Evolutionary conservation across 2,888 invertebrate species (phyloP), one percentile per base, ranked within the genome.

Genomic region (Plagodis dolabraria): DNA sequence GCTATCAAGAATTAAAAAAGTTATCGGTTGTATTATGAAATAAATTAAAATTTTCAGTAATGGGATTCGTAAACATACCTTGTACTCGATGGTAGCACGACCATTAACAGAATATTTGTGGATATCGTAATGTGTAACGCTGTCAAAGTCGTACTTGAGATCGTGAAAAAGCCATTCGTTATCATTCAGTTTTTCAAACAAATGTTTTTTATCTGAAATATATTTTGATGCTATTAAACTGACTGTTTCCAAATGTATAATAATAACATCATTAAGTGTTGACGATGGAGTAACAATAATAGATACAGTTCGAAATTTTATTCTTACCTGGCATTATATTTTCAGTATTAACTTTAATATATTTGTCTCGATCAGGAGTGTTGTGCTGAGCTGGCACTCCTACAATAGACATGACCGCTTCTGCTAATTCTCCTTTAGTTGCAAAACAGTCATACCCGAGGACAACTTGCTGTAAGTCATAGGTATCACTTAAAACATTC

Each of bases 361-460:
- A 80, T 0, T 74, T 0, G 40, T 88, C 77, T 2, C 91, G 77
- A 49, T 89, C 54, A 0, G 91, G 91, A 0, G 87, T 64, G 40
- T 84, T 90, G 50, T 91, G 91, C 46, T 87, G 86, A 0, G 88
- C 76, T n/a, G 89, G 87, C 1, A 91, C 78, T 7, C 91, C 91
- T 4, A 71, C 83, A 40, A 91, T 70, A 0, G 85, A 68, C 10
- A 91, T 63, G 0, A 88, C 73, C 0, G 83, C 71, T 53, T 79
- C 80, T 0, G 82, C 77, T 0, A 90, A 56, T 36, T 81, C 84
- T 33, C 74, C 73, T 2, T 69, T 69, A 7, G 68, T 72, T 0
- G 53, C 67, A 42, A 89, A 66, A 58, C 91, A 90, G 55, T 90
- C 80, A 54, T 90, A 90, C 0, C 91, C 90, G 8, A 89, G 61